Evolutionary conservation across 2,888 invertebrate genomes (phyloP).

Genomic region (Leptopilina syphax): DNA sequence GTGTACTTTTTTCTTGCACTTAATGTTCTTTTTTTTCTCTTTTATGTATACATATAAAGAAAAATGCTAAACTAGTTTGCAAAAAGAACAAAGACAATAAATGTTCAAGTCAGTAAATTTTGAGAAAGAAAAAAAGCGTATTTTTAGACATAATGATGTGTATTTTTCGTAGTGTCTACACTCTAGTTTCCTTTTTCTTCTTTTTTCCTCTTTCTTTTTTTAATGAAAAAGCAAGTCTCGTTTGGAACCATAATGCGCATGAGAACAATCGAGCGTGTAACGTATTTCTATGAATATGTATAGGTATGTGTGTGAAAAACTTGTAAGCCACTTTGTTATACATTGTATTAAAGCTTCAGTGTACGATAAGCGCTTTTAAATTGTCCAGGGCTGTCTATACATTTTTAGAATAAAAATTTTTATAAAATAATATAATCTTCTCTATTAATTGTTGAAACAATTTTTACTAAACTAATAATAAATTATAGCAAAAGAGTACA

Average conservation of each 20-base stretch:
- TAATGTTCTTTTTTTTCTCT: no score
- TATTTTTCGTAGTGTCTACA: not conserved
- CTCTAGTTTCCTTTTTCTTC: not conserved
- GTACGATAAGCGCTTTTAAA: conserved; percentile 21
- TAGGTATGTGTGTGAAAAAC: not conserved
- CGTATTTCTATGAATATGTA: not conserved
- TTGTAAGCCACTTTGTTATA: conserved; percentile 29
- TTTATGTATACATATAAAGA: not conserved
- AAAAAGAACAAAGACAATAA: conserved; percentile 8
- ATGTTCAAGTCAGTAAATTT: conserved; percentile 4
- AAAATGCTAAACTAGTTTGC: not conserved
- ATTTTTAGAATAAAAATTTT: not conserved
- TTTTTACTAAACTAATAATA: no score
- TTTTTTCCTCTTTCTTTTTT: no score
- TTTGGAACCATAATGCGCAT: conserved; percentile 15
- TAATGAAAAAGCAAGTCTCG: conserved; percentile 9
- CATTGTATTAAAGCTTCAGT: not conserved
- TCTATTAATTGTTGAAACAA: not conserved
- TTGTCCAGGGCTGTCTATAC: not conserved
- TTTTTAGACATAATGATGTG: conserved; percentile 15
- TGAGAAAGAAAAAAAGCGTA: not conserved
- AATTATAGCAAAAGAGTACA: no score
- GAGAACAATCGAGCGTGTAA: conserved; percentile 6
- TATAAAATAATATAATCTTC: not conserved
- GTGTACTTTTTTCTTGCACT: no score